These are phyloP conservation scores for Serilophus lunatus DNA, from an alignment of 2,113 vertebrate species.

Conservation along the genomic window DNA sequence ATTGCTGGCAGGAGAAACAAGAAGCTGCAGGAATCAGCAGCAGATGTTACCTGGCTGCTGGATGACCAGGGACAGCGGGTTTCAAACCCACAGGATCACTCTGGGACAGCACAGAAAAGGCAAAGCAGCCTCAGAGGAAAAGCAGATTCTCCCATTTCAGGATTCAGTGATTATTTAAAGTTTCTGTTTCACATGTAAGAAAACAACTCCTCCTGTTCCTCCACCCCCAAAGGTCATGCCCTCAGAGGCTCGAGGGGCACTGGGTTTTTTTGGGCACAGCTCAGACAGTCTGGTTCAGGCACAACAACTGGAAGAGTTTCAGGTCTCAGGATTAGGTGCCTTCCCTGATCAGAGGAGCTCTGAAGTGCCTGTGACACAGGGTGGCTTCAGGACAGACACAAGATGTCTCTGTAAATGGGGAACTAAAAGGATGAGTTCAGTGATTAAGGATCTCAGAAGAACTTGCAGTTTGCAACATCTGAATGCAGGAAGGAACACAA, in stretches of 20 bases:
- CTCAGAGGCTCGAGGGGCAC: background rate
- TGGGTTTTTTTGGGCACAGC: background rate
- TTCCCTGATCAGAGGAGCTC: background rate
- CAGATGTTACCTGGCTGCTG: background rate
- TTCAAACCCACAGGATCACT: background rate
- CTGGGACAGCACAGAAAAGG: background rate
- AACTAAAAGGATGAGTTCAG: background rate
- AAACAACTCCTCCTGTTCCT: background rate
- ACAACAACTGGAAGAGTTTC: background rate
- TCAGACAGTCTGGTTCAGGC: background rate
- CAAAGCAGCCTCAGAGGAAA: background rate
- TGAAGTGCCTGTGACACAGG: background rate
- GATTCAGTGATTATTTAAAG: background rate
- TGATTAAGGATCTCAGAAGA: background rate
- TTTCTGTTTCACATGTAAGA: background rate
- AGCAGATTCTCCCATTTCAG: background rate
- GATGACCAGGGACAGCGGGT: background rate
- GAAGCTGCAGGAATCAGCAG: background rate
- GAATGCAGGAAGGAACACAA: background rate
- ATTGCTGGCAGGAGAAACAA: background rate
- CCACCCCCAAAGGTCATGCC: background rate
- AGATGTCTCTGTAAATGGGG: background rate
- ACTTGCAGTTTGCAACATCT: background rate
- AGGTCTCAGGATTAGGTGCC: background rate
- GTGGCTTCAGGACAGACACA: background rate